These are phyloP conservation scores for Hipparchia sbordonii DNA, from an alignment of 2,888 invertebrate genomes.

Conservation along the genomic window DNA sequence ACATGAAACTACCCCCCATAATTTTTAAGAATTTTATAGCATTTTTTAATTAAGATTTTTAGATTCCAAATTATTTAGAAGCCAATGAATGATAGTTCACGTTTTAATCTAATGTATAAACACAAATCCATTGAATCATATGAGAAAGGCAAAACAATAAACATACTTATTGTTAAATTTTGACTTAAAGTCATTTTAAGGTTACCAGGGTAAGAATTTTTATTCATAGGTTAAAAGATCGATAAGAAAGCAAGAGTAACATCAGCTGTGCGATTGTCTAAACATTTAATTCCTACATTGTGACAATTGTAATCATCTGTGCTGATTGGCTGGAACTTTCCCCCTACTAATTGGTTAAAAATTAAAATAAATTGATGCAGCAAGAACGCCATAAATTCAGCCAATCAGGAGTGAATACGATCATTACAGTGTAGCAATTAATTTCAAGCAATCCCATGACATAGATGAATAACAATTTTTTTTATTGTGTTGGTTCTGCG, in stretches of 20 bases:
- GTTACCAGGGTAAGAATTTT: neutral
- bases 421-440: too few species aligned
- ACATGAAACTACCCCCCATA: neutral
- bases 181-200: neutral
- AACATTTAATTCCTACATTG: too few species aligned
- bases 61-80: conserved; percentile 42
- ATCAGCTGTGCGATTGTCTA: too few species aligned
- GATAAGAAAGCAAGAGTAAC: neutral
- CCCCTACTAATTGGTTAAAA: too few species aligned
- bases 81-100: conserved; percentile 54
- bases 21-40: neutral
- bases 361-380: too few species aligned
- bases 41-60: neutral
- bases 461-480: too few species aligned
- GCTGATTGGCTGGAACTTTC: too few species aligned
- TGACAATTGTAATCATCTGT: too few species aligned
- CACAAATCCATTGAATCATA: conserved; percentile 46
- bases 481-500: too few species aligned
- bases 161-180: neutral
- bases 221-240: neutral
- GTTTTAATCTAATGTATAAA: conserved; percentile 15
- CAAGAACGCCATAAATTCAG: too few species aligned
- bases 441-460: too few species aligned
- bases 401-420: too few species aligned
- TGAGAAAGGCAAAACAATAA: conserved; percentile 55